These are phyloP conservation scores for Myotis pilosus DNA, from an alignment of 2,797 vertebrate species.

Conservation along the genomic window DNA sequence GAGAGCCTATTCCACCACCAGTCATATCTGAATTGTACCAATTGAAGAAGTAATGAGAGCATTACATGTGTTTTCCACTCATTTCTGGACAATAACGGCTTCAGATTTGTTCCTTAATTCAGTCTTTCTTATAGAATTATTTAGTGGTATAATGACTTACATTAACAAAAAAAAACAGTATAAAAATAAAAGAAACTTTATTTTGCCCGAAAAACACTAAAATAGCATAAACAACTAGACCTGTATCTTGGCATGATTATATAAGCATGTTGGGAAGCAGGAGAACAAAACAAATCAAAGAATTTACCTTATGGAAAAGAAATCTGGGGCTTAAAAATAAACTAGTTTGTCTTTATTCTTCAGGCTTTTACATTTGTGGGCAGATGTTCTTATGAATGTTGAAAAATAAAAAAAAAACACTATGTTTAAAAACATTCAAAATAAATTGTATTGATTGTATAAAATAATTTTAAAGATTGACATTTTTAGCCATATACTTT, in stretches of 20 bases:
- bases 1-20: not conserved
- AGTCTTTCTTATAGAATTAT: conserved; percentile 31
- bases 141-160: not conserved
- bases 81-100: conserved; percentile 27
- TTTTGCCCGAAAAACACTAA: not conserved
- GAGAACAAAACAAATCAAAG: not conserved
- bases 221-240: not conserved
- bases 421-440: not conserved
- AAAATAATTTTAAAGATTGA: not conserved
- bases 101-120: conserved; percentile 21
- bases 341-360: not conserved
- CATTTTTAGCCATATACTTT: not conserved
- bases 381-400: not conserved
- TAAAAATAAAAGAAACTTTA: not conserved
- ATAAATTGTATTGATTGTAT: not conserved
- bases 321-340: conserved; percentile 29
- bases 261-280: not conserved
- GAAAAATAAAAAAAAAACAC: not conserved
- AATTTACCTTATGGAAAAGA: not conserved
- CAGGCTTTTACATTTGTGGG: not conserved
- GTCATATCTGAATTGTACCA: conserved; percentile 21
- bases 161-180: not conserved
- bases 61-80: conserved; percentile 33
- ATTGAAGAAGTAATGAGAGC: conserved; percentile 41
- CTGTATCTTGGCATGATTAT: not conserved